Base-by-base conservation (phyloP, 2,797 vertebrate genomes). In the Cichlasoma orientale region DNA sequence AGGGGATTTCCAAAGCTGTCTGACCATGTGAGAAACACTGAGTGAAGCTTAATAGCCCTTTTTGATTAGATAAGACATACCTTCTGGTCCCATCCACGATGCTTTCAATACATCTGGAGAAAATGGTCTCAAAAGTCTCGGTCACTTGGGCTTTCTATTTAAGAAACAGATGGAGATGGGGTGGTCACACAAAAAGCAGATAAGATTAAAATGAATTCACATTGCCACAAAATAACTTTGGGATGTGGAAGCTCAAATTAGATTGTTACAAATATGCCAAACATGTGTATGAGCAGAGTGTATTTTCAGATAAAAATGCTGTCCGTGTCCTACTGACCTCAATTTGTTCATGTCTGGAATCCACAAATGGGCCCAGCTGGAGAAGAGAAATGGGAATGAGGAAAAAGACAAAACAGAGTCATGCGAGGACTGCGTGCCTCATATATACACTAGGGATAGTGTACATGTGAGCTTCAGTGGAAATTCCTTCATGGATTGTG, bases 291-390 rank as follows among this genome's bases (percentile, higher is more conserved):
- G 7, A 29, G 9, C 13, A 61, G 50, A 44, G 0, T 4, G 0
- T 4, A 58, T 33, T 66, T 18, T 44, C 4, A 11, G 61, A 19
- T 27, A 25, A 1, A 41, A 25, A 23, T 7, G 4, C 57, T 2
- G 7, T 23, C 19, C 3, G 16, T 0, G 44, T 16, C 19, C 4
- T 27, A 70, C 89, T 71, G 63, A 99, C 98, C 97, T 98, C 97
- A 25, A 98, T 96, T 79, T 99, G 96, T 41, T 98, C 96, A 41
- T 99, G 97, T 59, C 97, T 98, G n/a, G 96, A 96, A 72, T 99
- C 98, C 74, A 99, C 94, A 90, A 99, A 98, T 0, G 98, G 98
- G 4, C 98, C 98, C 1, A 98, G 89, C 98, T 99, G 86, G 33
- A 2, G 36, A 38, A 76, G 12, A 91, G 38, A 85, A 7, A 41